A percentile compares a stretch with the other conserved stretches of the same genome.
Evolutionary conservation across 2,888 invertebrate genomes (phyloP).

Genomic region (Nomada flava): DNA sequence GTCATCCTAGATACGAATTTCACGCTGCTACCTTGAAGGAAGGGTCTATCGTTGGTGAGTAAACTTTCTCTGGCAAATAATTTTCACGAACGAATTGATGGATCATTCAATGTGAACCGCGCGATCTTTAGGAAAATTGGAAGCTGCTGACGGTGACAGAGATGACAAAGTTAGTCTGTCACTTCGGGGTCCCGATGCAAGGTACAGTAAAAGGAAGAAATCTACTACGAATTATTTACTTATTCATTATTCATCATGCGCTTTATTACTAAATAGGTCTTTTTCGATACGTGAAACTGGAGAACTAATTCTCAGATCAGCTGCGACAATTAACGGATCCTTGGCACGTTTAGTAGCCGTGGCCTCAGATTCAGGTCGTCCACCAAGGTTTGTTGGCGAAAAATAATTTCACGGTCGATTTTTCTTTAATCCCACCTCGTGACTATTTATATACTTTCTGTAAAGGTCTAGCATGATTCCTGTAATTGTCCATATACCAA

Average conservation of each 20-base stretch:
- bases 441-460: not conserved
- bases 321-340: conserved; percentile 83
- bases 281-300: conserved; percentile 89
- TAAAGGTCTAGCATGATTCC: conserved; percentile 83
- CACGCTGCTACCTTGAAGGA: conserved; percentile 79
- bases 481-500: conserved; percentile 85
- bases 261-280: conserved; percentile 82
- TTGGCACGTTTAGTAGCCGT: conserved; percentile 92
- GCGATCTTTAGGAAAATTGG: conserved; percentile 87
- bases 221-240: too few relatives aligned
- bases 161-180: conserved; percentile 91
- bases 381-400: conserved; percentile 88
- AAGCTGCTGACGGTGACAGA: conserved; percentile 95
- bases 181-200: conserved; percentile 89
- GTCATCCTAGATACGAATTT: conserved; percentile 95
- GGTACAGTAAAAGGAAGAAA: conserved; percentile 80
- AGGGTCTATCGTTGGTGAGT: conserved; percentile 80
- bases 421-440: not conserved
- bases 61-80: conserved; percentile 3
- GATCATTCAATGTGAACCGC: not conserved
- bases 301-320: conserved; percentile 86
- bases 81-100: not conserved
- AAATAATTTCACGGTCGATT: not conserved
- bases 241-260: too few relatives aligned
- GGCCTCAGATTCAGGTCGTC: conserved; percentile 93